A percentile compares a stretch with the other conserved stretches of the same genome.
Conservation (phyloP, 2,113 vertebrate genomes). For the Neodon shergylaensis region DNA sequence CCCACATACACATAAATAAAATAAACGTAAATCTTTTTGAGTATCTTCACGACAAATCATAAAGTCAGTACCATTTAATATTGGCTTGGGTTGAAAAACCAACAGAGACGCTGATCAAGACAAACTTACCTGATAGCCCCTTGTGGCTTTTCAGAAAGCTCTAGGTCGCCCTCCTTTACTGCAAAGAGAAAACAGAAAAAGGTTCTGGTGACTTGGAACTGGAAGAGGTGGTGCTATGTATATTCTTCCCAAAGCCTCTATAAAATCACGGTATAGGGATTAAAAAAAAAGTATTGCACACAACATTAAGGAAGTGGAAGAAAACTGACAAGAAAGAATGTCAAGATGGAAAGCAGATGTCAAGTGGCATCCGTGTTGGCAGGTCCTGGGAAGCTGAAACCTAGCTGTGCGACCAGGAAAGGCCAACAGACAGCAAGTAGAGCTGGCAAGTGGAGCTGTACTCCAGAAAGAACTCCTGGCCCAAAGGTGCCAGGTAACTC, state of each 20-base stretch:
- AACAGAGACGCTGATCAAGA: background rate
- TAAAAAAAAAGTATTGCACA: slow-evolving; percentile 31
- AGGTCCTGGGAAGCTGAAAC: background rate
- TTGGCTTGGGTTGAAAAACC: background rate
- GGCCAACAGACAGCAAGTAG: background rate
- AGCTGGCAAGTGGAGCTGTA: background rate
- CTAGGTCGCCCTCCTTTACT: background rate
- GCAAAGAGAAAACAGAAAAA: slow-evolving; percentile 29
- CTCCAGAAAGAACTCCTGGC: background rate
- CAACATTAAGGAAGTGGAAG: slow-evolving; percentile 35
- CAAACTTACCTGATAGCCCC: slow-evolving; percentile 24
- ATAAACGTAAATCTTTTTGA: background rate
- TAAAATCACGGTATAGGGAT: slow-evolving; percentile 38
- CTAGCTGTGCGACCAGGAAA: background rate
- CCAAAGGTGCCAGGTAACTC: background rate
- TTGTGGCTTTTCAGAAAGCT: background rate
- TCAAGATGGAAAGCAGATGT: slow-evolving; percentile 46
- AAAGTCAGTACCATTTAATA: background rate
- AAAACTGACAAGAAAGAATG: slow-evolving; percentile 13
- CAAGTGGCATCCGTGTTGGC: slow-evolving; percentile 5
- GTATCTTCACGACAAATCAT: background rate
- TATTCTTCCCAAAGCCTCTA: slow-evolving; percentile 15
- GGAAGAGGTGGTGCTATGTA: background rate
- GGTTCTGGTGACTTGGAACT: background rate
- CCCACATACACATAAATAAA: background rate